These are phyloP conservation scores for Eudasyphora cyanicolor DNA, from an alignment of 2,888 invertebrate genomes.

Conservation along the genomic window DNA sequence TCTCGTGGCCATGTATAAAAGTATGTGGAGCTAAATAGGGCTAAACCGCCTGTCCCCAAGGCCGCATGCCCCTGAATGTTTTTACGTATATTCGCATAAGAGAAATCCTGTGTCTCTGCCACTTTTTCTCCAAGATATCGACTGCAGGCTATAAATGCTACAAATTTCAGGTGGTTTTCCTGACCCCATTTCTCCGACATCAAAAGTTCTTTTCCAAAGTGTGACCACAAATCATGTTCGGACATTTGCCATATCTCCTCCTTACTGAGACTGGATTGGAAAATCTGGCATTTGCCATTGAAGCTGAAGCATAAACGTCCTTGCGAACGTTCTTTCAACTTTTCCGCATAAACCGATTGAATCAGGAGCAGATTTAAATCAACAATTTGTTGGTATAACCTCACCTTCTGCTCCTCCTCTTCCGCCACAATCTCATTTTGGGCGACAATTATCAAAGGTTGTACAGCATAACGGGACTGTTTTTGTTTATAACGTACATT, in stretches of 20 bases:
- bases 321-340: slow-evolving; percentile 89
- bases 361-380: slow-evolving; percentile 88
- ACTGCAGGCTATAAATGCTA: slow-evolving; percentile 94
- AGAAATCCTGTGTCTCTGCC: slow-evolving; percentile 82
- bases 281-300: slow-evolving; percentile 87
- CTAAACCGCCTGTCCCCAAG: slow-evolving; percentile 94
- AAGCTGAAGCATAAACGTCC: slow-evolving; percentile 87
- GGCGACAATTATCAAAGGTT: slow-evolving; percentile 91
- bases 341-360: slow-evolving; percentile 93
- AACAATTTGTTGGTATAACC: slow-evolving; percentile 88
- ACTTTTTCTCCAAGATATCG: slow-evolving; percentile 85
- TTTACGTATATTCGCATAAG: slow-evolving; percentile 86
- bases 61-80: slow-evolving; percentile 92
- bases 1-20: slow-evolving; percentile 93
- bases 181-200: slow-evolving; percentile 81
- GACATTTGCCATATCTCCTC: slow-evolving; percentile 85
- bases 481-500: slow-evolving; percentile 66
- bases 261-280: slow-evolving; percentile 86
- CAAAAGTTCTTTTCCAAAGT: slow-evolving; percentile 92
- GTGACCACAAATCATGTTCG: no score
- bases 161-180: slow-evolving; percentile 85
- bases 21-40: slow-evolving; percentile 93
- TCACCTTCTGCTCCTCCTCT: slow-evolving; percentile 69
- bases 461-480: slow-evolving; percentile 70
- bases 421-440: slow-evolving; percentile 83